Evolutionary conservation across 2,888 invertebrate genomes (phyloP), one percentile per base, ranked within the genome.

Genomic region (Watsonalla binaria): DNA sequence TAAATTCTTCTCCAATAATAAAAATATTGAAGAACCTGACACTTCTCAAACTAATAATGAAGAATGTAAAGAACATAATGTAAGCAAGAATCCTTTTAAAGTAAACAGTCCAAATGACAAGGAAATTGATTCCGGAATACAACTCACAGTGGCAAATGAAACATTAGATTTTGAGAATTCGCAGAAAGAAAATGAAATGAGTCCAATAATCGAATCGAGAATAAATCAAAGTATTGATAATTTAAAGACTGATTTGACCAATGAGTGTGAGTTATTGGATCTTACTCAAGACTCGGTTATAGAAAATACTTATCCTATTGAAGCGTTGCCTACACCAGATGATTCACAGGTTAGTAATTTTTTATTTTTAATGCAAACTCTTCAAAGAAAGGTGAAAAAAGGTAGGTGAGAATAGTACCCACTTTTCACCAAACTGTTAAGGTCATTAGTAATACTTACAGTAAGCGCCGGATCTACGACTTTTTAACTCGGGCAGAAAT

Each of bases 1-100:
- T 66, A 91, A 92, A 54, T 94, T 93, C 73, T 94, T 94, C 66
- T 56, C 63, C 46, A 55, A 62, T 51, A 54, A 47, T 14, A 56
- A 60, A 45, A 59, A 58, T 53, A 14, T 15, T 2, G 48, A 15
- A 48, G 60, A 63, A 0, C 53, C 4, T n/a, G 58, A 65, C 47
- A 51, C 55, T 6, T 72, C 74, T n/a, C 66, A 63, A 54, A 65
- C 65, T 0, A 74, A 61, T 61, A 63, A 76, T 51, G 75, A 79
- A 51, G 78, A 79, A 59, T 80, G 82, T 8, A 76, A 78, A 0
- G 80, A 82, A 42, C 70, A 65, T 24, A 24, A 24, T 52, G 65
- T 57, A 13, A 63, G 33, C n/a, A 68, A 62, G 52, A 78, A 80
- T 63, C 76, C 75, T 0, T 76, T 77, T 47, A 74, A 68, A 66